Evolutionary conservation across 2,888 invertebrate genomes (phyloP).

Genomic region (Cephus sareptanus): DNA sequence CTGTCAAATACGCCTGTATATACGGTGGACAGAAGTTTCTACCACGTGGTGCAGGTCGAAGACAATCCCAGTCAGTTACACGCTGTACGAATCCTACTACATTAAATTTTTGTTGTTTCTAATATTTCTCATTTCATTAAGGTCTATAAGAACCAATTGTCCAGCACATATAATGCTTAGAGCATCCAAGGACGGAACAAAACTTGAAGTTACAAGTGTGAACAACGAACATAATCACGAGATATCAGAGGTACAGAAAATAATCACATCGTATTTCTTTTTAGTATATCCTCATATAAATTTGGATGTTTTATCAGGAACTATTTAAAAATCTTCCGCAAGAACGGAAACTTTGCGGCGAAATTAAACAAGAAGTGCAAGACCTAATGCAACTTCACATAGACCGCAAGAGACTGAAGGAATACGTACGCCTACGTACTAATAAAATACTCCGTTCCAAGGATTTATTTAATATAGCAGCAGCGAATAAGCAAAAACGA

Average conservation of each 20-base stretch:
- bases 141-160: constrained; percentile 64
- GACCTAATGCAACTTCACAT: constrained; percentile 60
- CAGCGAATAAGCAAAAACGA: constrained; percentile 56
- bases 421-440: constrained; percentile 58
- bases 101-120: not conserved
- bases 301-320: constrained; percentile 40
- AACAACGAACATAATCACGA: constrained; percentile 67
- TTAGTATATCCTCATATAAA: constrained; percentile 6
- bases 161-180: constrained; percentile 65
- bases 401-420: constrained; percentile 59
- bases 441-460: constrained; percentile 61
- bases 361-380: constrained; percentile 60
- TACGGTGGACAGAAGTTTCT: constrained; percentile 66
- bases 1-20: constrained; percentile 65
- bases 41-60: constrained; percentile 60
- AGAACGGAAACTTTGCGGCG: constrained; percentile 61
- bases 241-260: constrained; percentile 56
- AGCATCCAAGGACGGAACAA: constrained; percentile 65
- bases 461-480: constrained; percentile 62
- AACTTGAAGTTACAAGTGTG: constrained; percentile 66
- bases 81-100: not conserved
- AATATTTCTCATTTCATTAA: constrained; percentile 23
- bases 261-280: constrained; percentile 2
- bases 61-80: constrained; percentile 59
- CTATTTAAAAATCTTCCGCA: constrained; percentile 62